phyloP scores from a whole-genome alignment of 2,113 vertebrate species.

The Labeo rohita region DNA sequence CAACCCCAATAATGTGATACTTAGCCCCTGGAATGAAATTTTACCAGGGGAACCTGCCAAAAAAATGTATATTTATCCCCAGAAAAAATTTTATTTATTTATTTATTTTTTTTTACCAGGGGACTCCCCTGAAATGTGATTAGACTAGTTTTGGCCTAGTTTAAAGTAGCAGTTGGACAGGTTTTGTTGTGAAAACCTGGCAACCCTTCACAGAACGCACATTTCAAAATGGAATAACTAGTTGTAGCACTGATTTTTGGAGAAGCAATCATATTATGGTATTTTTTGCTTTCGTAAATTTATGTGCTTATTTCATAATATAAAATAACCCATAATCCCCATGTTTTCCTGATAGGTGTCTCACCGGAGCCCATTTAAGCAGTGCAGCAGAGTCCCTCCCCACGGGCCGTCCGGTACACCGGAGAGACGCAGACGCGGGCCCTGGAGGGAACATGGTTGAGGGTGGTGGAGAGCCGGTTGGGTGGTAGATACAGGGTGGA shows the following conservation, averaged over 20 bases:
- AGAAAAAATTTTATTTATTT: too few species aligned
- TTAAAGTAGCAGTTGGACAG: too few species aligned
- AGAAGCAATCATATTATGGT: background rate
- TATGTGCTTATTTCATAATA: background rate
- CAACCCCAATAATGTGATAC: too few species aligned
- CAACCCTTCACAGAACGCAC: background rate
- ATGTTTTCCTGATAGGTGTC: background rate
- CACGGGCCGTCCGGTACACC: constrained; percentile 74
- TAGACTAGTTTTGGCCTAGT: too few species aligned
- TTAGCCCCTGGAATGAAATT: too few species aligned
- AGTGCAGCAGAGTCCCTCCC: constrained; percentile 79
- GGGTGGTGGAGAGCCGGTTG: constrained; percentile 75
- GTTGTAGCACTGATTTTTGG: background rate
- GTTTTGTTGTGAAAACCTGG: too few species aligned
- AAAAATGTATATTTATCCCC: too few species aligned
- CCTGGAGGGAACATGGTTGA: constrained; percentile 69
- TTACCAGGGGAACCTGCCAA: too few species aligned
- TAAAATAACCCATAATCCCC: background rate
- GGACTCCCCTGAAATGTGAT: too few species aligned
- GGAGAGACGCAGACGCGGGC: constrained; percentile 83
- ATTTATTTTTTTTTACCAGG: too few species aligned
- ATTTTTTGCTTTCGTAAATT: background rate
- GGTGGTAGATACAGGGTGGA: constrained; percentile 73
- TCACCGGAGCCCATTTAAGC: constrained; percentile 75
- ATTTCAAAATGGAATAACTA: background rate